Evolutionary conservation across 37 sponge, comb jelly and placozoan species (phyloP).

Genomic region (Aphrocallistes beatrix): DNA sequence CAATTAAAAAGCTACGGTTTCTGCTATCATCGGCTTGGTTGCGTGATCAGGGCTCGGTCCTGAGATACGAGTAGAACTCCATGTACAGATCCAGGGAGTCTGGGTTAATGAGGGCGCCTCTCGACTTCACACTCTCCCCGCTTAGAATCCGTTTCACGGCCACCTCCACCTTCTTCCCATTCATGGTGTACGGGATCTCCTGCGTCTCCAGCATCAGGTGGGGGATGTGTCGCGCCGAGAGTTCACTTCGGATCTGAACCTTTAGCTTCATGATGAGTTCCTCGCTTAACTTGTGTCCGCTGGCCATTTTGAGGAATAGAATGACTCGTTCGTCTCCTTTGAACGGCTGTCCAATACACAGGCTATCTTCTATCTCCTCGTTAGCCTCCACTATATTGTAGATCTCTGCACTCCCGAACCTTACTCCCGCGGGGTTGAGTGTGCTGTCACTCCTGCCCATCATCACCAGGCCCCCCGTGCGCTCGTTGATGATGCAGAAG

Average conservation of each 20-base stretch:
- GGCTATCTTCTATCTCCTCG: slow-evolving; percentile 66
- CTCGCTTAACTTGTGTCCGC: slow-evolving; percentile 43
- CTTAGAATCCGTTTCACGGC: slow-evolving; percentile 87
- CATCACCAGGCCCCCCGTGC: slow-evolving; percentile 90
- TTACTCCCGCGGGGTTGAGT: slow-evolving; percentile 84
- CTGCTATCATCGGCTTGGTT: background rate
- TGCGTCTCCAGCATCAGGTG: slow-evolving; percentile 56
- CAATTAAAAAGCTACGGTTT: background rate
- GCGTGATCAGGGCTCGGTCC: background rate
- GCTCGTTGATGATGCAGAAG: slow-evolving; percentile 60
- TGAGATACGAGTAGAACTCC: slow-evolving; percentile 39
- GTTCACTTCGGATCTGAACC: slow-evolving; percentile 46
- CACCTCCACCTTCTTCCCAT: slow-evolving; percentile 94
- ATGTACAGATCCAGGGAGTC: slow-evolving; percentile 71
- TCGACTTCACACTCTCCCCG: slow-evolving; percentile 53
- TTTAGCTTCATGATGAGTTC: slow-evolving; percentile 50
- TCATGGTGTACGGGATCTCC: slow-evolving; percentile 96
- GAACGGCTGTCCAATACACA: slow-evolving; percentile 79
- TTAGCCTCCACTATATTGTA: slow-evolving; percentile 80
- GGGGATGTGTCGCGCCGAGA: slow-evolving; percentile 93
- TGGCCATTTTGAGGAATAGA: slow-evolving; percentile 80
- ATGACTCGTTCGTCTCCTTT: slow-evolving; percentile 86
- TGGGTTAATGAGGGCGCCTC: slow-evolving; percentile 81
- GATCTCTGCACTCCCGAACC: slow-evolving; percentile 97
- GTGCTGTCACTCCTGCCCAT: slow-evolving; percentile 94